Evolutionary conservation across 2,888 invertebrate species (phyloP), one percentile per base, ranked within the genome.

Genomic region (Dasypolia templi): DNA sequence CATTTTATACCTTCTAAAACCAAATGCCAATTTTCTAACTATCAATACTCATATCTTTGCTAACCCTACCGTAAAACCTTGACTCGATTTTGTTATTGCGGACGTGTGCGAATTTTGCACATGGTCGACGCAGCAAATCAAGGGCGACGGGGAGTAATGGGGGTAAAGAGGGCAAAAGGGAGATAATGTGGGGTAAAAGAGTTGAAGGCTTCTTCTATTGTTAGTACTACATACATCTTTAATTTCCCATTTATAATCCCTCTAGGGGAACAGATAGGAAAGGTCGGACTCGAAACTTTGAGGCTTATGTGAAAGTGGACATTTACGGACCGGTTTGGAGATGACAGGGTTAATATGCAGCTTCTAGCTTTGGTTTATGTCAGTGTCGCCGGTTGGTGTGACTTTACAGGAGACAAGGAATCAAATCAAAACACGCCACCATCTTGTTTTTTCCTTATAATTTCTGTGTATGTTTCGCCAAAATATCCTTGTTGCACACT

Each of bases 151-250:
- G 56, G 44, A 26, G 9, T 0, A 6, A 19, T 1, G 6, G 49
- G 32, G 39, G 29, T 9, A 22, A 61, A 9, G n/a, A n/a, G n/a
- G n/a, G n/a, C n/a, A n/a, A n/a, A n/a, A n/a, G n/a, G n/a, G n/a
- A n/a, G n/a, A n/a, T n/a, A n/a, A n/a, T n/a, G 14, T 12, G 22
- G 42, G 17, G 22, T 39, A 22, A 66, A 80, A 80, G 66, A 65
- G 66, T 80, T 78, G 78, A 79, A 81, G 77, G 78, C 68, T n/a
- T 59, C 77, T 26, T 53, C 79, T 80, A 78, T 83, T 80, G 79
- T 79, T 80, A 64, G 66, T 80, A 42, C 51, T 42, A 35, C 42
- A 51, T 79, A 61, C 64, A 79, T 79, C 77, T 79, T 79, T 79
- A 77, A 79, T 79, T 77, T 61, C 5, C 62, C 51, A 39, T 70